Conservation (phyloP, 2,797 vertebrate genomes). For the Manis crassicaudata region DNA sequence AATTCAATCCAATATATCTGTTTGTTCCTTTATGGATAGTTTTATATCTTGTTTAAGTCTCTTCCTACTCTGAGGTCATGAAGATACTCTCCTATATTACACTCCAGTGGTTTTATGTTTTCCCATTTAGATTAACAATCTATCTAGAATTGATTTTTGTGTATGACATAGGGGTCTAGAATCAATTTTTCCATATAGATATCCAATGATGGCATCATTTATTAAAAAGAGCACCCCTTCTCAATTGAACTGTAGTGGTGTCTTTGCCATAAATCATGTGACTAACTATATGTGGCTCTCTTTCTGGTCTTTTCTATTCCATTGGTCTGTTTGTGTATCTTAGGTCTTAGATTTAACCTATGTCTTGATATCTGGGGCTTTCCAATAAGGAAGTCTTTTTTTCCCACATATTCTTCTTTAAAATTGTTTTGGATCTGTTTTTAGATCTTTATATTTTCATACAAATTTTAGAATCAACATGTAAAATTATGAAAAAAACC, state of each 20-base stretch:
- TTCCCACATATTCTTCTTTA: background rate
- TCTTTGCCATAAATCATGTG: background rate
- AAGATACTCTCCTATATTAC: background rate
- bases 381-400: background rate
- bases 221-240: background rate
- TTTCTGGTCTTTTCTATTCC: background rate
- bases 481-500: background rate
- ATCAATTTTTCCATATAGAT: background rate
- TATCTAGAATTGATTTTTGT: constrained; percentile 18
- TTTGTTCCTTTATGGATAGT: background rate
- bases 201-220: background rate
- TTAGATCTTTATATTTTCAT: background rate
- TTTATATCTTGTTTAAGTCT: background rate
- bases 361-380: background rate
- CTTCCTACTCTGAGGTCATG: background rate
- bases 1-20: background rate
- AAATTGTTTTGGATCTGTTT: background rate
- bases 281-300: background rate
- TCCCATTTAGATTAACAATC: background rate
- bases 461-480: constrained; percentile 1
- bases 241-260: background rate
- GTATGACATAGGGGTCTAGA: background rate
- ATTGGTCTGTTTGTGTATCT: background rate
- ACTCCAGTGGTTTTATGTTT: constrained; percentile 6
- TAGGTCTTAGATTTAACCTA: constrained; percentile 4